Percentiles rank a stretch among this genome's conserved stretches.
Conservation (phyloP, 2,113 vertebrate genomes). For the Caranx melampygus region DNA sequence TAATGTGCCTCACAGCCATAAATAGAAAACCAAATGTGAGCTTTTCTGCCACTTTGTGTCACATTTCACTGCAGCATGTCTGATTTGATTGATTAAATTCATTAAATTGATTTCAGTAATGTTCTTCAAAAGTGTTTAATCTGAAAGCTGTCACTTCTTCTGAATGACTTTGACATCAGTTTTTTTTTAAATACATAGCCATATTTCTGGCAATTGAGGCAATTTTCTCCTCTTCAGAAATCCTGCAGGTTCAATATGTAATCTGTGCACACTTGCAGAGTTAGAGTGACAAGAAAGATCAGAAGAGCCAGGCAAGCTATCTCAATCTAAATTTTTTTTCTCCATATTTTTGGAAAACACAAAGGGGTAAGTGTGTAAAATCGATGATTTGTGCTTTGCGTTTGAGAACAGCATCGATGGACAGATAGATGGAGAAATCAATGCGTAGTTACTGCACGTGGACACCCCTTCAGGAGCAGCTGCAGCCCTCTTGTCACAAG, state of each 20-base stretch:
- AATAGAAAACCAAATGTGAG: neutral
- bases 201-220: neutral
- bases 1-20: neutral
- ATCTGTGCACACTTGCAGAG: neutral
- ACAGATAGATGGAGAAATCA: neutral
- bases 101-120: neutral
- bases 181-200: neutral
- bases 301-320: neutral
- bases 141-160: neutral
- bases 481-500: conserved; percentile 51
- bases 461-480: conserved; percentile 13
- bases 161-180: neutral
- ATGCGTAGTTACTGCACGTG: neutral
- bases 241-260: neutral
- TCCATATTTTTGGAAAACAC: neutral
- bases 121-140: neutral
- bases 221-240: neutral
- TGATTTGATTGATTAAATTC: neutral
- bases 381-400: neutral
- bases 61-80: neutral
- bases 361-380: neutral
- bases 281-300: neutral
- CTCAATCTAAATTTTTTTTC: neutral
- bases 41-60: no score
- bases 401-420: neutral